phyloP scores from a whole-genome alignment of 2,113 vertebrate genomes.

The Sander lucioperca region DNA sequence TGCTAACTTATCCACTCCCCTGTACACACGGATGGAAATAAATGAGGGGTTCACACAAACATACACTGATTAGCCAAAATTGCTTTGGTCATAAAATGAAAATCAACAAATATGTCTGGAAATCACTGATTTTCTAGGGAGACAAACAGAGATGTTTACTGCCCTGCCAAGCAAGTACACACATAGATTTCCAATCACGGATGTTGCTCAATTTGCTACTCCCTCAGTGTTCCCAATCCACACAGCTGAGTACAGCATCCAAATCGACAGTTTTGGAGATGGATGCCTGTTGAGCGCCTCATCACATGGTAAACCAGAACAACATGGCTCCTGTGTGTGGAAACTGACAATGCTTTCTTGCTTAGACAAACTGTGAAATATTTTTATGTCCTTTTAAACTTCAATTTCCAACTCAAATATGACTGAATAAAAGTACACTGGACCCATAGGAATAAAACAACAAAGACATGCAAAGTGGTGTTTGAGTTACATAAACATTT shows the following conservation, averaged over 20 bases:
- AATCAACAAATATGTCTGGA: slow-evolving; percentile 41
- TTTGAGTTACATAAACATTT: slow-evolving; percentile 1
- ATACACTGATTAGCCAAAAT: slow-evolving; percentile 36
- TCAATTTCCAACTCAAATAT: slow-evolving; percentile 7
- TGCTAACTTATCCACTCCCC: slow-evolving; percentile 10
- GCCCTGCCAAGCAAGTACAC: slow-evolving; percentile 60
- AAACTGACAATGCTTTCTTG: slow-evolving; percentile 7
- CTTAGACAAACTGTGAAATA: background rate
- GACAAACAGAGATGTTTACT: slow-evolving; percentile 52
- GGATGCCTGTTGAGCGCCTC: slow-evolving; percentile 27
- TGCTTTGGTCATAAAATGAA: slow-evolving; percentile 29
- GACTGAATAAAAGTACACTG: background rate
- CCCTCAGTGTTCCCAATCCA: slow-evolving; percentile 50
- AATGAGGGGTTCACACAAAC: slow-evolving; percentile 26
- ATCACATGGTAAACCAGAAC: slow-evolving; percentile 38
- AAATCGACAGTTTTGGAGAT: slow-evolving; percentile 56
- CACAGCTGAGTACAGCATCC: slow-evolving; percentile 49
- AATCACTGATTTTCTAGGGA: slow-evolving; percentile 44
- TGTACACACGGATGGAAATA: slow-evolving; percentile 21
- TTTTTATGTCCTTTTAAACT: background rate
- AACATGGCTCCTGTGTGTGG: slow-evolving; percentile 4
- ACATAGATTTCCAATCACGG: slow-evolving; percentile 77
- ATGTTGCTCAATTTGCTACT: slow-evolving; percentile 59
- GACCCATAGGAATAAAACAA: slow-evolving; percentile 2
- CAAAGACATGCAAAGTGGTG: background rate